Evolutionary conservation across 2,113 vertebrate genomes (phyloP).

Genomic region (Apistogramma diplotaenia): DNA sequence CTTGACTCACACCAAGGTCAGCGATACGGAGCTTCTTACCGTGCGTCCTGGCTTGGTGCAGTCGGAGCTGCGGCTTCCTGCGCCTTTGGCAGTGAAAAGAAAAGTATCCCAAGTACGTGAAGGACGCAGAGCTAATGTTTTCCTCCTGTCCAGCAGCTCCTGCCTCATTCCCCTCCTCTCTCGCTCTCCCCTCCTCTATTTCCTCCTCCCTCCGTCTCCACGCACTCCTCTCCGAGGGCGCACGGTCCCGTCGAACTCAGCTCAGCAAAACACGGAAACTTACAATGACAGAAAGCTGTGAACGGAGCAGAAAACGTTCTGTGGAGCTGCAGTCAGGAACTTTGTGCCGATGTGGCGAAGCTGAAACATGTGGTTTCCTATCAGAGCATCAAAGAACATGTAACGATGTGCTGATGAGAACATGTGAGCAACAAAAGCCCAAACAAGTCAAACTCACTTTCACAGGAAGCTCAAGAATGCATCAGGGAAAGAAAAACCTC

Average conservation of each 20-base stretch:
- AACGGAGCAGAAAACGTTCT: neutral
- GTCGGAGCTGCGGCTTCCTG: neutral
- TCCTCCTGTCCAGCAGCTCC: neutral
- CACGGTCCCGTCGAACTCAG: neutral
- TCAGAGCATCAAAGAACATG: neutral
- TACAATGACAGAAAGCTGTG: neutral
- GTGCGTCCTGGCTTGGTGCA: constrained; percentile 6
- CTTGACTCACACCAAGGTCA: neutral
- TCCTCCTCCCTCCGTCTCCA: neutral
- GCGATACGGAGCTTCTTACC: constrained; percentile 22
- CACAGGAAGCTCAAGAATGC: too few relatives aligned
- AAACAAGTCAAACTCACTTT: too few relatives aligned
- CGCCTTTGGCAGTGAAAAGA: neutral
- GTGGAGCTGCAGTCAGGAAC: neutral
- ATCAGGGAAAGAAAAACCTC: too few relatives aligned
- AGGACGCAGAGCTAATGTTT: constrained; percentile 16
- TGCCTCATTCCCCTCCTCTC: neutral
- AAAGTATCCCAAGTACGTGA: neutral
- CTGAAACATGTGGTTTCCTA: neutral
- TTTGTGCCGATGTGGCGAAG: neutral
- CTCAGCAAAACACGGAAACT: neutral
- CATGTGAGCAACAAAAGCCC: neutral
- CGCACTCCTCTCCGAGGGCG: neutral
- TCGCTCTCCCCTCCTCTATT: constrained; percentile 15
- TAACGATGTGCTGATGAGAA: neutral